Conservation (phyloP, 2,888 invertebrate genomes). For the Ptilodon capucinus region DNA sequence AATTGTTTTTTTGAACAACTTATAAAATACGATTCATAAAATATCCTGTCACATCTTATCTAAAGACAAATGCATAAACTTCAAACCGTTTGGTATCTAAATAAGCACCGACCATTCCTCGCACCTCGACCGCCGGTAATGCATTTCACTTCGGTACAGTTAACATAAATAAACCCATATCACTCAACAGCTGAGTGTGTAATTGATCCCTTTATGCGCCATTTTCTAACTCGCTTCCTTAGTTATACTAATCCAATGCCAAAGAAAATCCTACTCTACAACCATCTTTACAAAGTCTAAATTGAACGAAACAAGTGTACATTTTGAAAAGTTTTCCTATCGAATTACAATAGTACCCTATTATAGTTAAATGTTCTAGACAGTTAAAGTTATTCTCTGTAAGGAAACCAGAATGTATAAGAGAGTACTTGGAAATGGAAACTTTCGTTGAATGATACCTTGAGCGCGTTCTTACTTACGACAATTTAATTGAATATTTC, state of each 20-base stretch:
- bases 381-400: not conserved
- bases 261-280: constrained; percentile 7
- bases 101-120: constrained; percentile 12
- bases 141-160: constrained; percentile 42
- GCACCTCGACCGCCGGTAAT: constrained; percentile 12
- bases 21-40: not conserved
- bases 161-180: constrained; percentile 50
- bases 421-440: constrained; percentile 7
- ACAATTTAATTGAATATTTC: too few species aligned
- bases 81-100: constrained; percentile 9
- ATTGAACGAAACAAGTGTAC: not conserved
- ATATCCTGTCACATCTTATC: constrained; percentile 1
- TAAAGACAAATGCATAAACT: constrained; percentile 16
- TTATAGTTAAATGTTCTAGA: constrained; percentile 14
- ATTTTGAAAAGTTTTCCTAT: constrained; percentile 13
- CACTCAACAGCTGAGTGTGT: constrained; percentile 44
- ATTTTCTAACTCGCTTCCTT: constrained; percentile 23
- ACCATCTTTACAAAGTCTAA: not conserved
- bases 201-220: constrained; percentile 53
- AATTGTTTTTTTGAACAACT: too few species aligned
- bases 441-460: constrained; percentile 10
- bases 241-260: constrained; percentile 4
- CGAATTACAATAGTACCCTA: constrained; percentile 23
- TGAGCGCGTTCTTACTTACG: too few species aligned
- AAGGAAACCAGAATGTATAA: not conserved